Evolutionary conservation across 2,888 invertebrate species (phyloP).

Genomic region (Timema podura): DNA sequence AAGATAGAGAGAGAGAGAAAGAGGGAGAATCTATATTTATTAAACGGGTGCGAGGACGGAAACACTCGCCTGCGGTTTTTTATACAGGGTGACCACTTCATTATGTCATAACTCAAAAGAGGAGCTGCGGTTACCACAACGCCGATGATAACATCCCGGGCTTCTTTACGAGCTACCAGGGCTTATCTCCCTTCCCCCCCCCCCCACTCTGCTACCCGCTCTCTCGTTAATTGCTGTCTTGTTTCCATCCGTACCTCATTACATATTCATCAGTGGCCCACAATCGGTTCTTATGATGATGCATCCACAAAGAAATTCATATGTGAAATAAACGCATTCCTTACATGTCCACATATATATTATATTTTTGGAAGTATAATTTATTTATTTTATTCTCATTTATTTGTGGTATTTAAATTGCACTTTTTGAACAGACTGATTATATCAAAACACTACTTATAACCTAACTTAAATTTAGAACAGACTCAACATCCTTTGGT

Average conservation of each 20-base stretch:
- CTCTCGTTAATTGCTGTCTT: conserved; percentile 19
- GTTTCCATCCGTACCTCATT: conserved; percentile 5
- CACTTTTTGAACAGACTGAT: too few species aligned
- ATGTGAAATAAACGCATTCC: too few species aligned
- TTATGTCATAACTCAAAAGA: conserved; percentile 21
- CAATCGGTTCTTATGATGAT: background rate
- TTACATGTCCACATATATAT: too few species aligned
- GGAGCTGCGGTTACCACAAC: background rate
- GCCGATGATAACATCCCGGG: conserved; percentile 20
- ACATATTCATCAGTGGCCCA: conserved; percentile 14
- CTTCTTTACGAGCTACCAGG: conserved; percentile 17
- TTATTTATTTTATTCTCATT: too few species aligned
- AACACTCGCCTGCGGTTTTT: background rate
- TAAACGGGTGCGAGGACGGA: background rate
- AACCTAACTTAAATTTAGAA: too few species aligned
- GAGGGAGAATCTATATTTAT: too few species aligned
- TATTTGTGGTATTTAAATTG: too few species aligned
- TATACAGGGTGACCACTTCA: conserved; percentile 17
- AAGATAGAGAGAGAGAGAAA: too few species aligned
- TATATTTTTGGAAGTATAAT: too few species aligned
- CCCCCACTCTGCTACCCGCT: background rate
- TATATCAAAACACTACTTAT: too few species aligned
- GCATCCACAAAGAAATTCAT: too few species aligned
- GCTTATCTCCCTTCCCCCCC: background rate
- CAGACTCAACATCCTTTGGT: too few species aligned